phyloP scores from a whole-genome alignment of 2,113 vertebrate genomes.

The Hyla sarda region DNA sequence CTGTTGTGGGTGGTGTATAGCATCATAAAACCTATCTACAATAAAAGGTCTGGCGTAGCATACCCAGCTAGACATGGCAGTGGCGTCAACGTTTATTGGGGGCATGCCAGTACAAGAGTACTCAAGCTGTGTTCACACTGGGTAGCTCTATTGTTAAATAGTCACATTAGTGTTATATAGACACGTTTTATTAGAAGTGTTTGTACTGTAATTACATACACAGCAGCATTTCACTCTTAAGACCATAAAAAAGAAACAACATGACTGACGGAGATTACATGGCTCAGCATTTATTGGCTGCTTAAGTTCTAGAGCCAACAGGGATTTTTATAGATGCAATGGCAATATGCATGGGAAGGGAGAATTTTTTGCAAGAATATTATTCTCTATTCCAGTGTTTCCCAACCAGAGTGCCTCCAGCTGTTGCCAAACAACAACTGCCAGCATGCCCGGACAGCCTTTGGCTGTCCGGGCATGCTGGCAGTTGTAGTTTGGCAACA shows the following conservation, averaged over 20 bases:
- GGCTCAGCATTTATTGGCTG: conserved; percentile 14
- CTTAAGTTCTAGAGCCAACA: background rate
- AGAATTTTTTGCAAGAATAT: conserved; percentile 25
- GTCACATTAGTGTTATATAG: conserved; percentile 42
- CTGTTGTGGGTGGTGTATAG: conserved; percentile 4
- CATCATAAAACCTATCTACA: conserved; percentile 33
- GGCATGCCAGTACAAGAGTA: conserved; percentile 14
- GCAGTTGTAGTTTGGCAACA: too few species aligned
- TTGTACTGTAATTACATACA: conserved; percentile 48
- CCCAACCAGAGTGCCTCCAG: too few species aligned
- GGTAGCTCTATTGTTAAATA: conserved; percentile 48
- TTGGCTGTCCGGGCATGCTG: too few species aligned
- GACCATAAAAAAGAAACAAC: conserved; percentile 9
- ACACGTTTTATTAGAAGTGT: conserved; percentile 38
- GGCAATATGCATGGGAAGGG: background rate
- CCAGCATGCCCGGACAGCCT: too few species aligned
- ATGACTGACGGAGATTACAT: conserved; percentile 9
- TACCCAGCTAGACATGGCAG: background rate
- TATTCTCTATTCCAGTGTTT: background rate
- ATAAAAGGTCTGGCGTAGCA: background rate
- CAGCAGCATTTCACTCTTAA: conserved; percentile 42
- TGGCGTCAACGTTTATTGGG: conserved; percentile 28
- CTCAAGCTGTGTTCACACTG: conserved; percentile 16
- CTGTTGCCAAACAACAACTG: too few species aligned
- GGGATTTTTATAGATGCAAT: conserved; percentile 23